Evolutionary conservation across 2,113 vertebrate genomes (phyloP).

Genomic region (Neofelis nebulosa): DNA sequence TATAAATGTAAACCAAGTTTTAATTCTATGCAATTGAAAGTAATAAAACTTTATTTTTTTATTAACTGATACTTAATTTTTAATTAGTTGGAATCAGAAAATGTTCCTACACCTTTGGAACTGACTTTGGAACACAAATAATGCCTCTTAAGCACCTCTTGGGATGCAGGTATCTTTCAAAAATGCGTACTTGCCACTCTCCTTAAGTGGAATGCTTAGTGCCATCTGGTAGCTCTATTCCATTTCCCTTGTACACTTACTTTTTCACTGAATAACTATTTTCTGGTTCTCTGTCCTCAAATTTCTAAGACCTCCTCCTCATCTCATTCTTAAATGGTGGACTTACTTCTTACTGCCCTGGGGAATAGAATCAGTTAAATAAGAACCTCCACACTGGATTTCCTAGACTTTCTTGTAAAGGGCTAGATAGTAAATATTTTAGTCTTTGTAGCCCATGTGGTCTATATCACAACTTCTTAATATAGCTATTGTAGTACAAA

Average conservation of each 20-base stretch:
- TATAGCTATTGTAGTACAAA: neutral
- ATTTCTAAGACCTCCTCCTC: neutral
- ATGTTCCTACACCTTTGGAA: neutral
- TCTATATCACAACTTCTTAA: neutral
- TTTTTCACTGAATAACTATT: neutral
- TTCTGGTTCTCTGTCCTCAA: neutral
- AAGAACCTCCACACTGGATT: neutral
- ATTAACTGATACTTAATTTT: neutral
- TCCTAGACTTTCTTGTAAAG: neutral
- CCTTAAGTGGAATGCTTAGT: neutral
- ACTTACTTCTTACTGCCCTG: neutral
- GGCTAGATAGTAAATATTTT: neutral
- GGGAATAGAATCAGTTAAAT: neutral
- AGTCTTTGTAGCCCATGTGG: neutral
- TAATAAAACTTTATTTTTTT: neutral
- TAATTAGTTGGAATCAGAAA: neutral
- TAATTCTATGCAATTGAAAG: neutral
- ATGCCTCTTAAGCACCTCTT: neutral
- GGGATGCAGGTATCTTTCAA: neutral
- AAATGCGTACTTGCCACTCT: neutral
- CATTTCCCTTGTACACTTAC: neutral
- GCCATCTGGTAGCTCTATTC: neutral
- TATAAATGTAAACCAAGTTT: neutral
- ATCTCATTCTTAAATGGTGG: neutral
- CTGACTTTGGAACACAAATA: neutral